Evolutionary conservation across 2,113 vertebrate genomes (phyloP).

Genomic region (Theristicus caerulescens): DNA sequence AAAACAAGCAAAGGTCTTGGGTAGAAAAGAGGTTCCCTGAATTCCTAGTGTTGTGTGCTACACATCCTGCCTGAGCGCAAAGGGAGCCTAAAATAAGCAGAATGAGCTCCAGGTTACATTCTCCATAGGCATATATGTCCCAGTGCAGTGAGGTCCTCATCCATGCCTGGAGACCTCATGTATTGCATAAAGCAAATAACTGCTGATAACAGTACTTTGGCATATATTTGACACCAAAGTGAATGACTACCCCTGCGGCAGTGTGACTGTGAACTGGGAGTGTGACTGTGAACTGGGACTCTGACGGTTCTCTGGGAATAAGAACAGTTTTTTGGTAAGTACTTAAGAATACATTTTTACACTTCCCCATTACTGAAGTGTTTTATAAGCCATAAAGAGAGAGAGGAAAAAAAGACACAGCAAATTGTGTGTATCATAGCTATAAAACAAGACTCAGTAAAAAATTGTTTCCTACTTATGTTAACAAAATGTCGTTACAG

Average conservation of each 20-base stretch:
- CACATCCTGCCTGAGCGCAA: background rate
- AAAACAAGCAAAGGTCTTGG: background rate
- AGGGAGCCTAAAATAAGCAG: background rate
- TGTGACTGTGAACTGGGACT: background rate
- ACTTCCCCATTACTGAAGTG: background rate
- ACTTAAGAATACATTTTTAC: background rate
- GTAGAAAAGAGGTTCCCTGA: background rate
- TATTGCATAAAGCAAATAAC: background rate
- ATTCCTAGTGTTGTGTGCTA: background rate
- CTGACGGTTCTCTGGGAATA: background rate
- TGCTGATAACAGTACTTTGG: background rate
- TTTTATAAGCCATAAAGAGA: background rate
- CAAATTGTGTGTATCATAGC: background rate
- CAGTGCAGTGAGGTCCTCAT: background rate
- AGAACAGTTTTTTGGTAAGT: background rate
- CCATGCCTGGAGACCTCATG: background rate
- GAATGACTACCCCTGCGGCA: background rate
- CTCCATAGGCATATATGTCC: accelerated
- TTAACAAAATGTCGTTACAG: background rate
- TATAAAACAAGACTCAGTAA: background rate
- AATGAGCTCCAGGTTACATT: background rate
- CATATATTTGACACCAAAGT: background rate
- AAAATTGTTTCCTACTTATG: background rate
- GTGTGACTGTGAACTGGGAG: background rate
- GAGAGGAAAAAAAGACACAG: background rate